Conservation (phyloP, 2,888 invertebrate species). For the Tipula confusa region DNA sequence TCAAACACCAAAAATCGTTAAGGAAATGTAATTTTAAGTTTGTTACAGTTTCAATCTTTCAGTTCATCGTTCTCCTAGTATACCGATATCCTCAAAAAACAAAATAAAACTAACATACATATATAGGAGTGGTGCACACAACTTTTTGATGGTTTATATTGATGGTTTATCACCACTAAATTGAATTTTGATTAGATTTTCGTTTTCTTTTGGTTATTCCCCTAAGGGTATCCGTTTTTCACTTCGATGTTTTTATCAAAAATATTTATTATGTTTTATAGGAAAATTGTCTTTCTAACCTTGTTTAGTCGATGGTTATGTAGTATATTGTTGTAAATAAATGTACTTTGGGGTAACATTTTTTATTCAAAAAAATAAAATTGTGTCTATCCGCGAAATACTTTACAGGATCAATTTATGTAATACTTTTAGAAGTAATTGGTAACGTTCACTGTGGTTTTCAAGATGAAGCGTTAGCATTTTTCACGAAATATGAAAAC, state of each 20-base stretch:
- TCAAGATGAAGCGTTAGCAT: neutral
- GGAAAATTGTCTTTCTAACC: neutral
- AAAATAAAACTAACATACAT: too few species aligned
- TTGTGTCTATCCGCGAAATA: neutral
- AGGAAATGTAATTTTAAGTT: neutral
- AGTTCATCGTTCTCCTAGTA: neutral
- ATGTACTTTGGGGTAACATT: neutral
- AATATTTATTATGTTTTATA: neutral
- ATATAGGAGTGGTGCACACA: too few species aligned
- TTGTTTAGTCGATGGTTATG: neutral
- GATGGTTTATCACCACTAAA: conserved; percentile 1
- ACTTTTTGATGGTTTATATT: neutral
- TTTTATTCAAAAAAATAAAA: neutral
- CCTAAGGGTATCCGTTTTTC: neutral
- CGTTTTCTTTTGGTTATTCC: neutral
- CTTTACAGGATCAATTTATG: neutral
- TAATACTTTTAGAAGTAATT: neutral
- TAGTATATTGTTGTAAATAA: neutral
- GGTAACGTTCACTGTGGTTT: neutral
- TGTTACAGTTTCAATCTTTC: neutral
- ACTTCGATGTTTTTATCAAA: neutral
- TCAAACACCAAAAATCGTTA: neutral
- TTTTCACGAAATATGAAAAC: too few species aligned
- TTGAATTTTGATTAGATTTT: neutral
- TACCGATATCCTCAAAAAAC: neutral